Base-by-base conservation (phyloP, 2,888 invertebrate species). In the Chymomyza fuscimana region DNA sequence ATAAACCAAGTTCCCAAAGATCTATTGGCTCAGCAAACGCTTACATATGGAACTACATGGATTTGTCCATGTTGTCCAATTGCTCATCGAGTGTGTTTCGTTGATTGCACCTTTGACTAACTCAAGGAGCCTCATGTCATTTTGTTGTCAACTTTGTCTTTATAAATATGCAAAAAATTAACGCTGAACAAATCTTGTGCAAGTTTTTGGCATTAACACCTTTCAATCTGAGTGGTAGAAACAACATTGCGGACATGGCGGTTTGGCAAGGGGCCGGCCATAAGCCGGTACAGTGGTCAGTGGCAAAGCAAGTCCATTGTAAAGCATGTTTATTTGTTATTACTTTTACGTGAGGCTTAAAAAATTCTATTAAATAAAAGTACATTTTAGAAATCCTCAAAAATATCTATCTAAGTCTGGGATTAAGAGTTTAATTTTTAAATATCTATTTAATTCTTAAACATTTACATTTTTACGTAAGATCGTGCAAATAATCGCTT, bases 151-250 rank as follows among this genome's bases (percentile, higher is more conserved):
- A 72, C 84, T 88, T 85, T 85, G 80, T 74, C 77, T 80, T 79
- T 74, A 76, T 86, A 79, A 85, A 78, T 86, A 75, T 74, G 78
- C 85, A 76, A 75, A 88, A 32, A 88, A 86, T 86, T 81, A 86
- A 80, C 69, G 75, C 74, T 74, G 85, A 77, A 85, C 88, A 85
- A 85, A 85, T 88, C 84, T 81, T 88, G 82, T 72, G 88, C 87
- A 88, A 78, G 82, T 85, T 86, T 88, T 76, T 88, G 85, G 87
- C 85, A 85, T 85, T 85, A 85, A 86, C 85, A 85, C 88, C 85
- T 85, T 86, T 84, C 85, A 77, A 88, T 86, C 85, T 88, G 73
- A 68, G 65, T 71, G 58, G 69, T 63, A 70, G 72, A 71, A 78
- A 67, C 80, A 87, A 85, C 77, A 74, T 72, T 76, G 69, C 72